Evolutionary conservation across 1,140 invertebrate species (phyloP), one percentile per base, ranked within the genome.

Genomic region (Euwallacea fornicatus): DNA sequence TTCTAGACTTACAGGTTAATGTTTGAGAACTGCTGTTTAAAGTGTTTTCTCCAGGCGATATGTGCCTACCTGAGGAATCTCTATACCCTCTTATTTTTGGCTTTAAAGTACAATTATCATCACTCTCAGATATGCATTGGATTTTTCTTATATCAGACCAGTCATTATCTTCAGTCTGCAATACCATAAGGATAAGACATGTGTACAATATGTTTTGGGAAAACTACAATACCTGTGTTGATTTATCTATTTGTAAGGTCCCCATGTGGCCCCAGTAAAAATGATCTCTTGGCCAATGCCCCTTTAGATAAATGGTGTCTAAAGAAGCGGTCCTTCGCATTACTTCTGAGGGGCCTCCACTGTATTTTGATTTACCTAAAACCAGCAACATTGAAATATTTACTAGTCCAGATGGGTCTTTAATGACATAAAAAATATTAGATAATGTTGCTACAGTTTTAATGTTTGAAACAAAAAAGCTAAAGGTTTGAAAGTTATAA

Each of bases 301-400:
- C 90, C 79, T 89, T 88, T 65, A 92, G 83, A 80, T 92, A 91
- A 72, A 93, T 87, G 13, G 90, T 89, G 78, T 93, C 91, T 73
- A 93, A 81, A 10, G 90, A 92, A 58, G 90, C 90, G 73, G 90
- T 91, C 65, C 90, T 85, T 77, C 90, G 83, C 74, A 93, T 91
- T 21, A 84, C 85, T 85, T 83, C 87, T 76, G 81, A 80, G 15
- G 69, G 47, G 62, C 82, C 81, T 72, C 78, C 46, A 47, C 54
- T 44, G 53, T 67, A 68, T 71, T 75, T 69, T 58, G 74, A 72
- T 70, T 70, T 75, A 69, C 67, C 68, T 70, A 7, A 10, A 15
- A 16, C 6, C 4, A 15, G 10, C 6, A 59, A 16, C 6, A 50
- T 11, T 10, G 6, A 10, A 50, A 50, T 13, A 50, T 11, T 0